phyloP scores from a whole-genome alignment of 2,888 invertebrate genomes.

The Ichneumoninae sp. region DNA sequence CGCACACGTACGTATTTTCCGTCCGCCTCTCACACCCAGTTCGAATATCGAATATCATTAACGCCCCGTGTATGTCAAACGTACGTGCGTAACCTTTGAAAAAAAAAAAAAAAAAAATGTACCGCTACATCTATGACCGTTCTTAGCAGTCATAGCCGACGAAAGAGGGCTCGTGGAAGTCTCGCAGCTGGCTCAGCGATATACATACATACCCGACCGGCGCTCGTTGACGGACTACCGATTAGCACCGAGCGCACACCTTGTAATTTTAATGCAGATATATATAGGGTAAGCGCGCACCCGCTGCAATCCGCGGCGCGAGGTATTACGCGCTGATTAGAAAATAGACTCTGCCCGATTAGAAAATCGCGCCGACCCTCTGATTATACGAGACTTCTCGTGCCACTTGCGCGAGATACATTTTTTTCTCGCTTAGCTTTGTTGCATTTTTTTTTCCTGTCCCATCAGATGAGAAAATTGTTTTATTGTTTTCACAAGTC shows the following conservation, averaged over 20 bases:
- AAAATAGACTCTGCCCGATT: conserved; percentile 21
- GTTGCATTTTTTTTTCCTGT: conserved; percentile 4
- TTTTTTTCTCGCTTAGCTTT: background rate
- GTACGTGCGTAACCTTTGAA: conserved; percentile 62
- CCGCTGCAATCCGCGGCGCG: conserved; percentile 17
- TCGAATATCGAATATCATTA: conserved; percentile 53
- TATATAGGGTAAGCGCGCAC: background rate
- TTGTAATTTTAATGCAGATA: conserved; percentile 48
- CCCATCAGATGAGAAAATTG: conserved; percentile 57
- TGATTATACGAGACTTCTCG: conserved; percentile 48
- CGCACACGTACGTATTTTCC: background rate
- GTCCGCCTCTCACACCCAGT: conserved; percentile 13
- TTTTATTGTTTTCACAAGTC: conserved; percentile 44
- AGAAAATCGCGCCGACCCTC: conserved; percentile 40
- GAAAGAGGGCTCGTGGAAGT: conserved; percentile 20
- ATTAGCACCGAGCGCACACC: conserved; percentile 40
- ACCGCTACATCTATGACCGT: conserved; percentile 66
- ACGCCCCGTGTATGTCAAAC: conserved; percentile 57
- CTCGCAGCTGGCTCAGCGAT: conserved; percentile 13
- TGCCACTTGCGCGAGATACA: conserved; percentile 38
- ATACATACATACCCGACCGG: conserved; percentile 11
- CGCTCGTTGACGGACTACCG: conserved; percentile 61
- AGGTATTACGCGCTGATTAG: conserved; percentile 42
- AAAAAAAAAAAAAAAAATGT: conserved; percentile 56
- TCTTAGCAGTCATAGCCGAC: conserved; percentile 45